Base-by-base conservation (phyloP, 2,888 invertebrate species). In the Leucania comma region DNA sequence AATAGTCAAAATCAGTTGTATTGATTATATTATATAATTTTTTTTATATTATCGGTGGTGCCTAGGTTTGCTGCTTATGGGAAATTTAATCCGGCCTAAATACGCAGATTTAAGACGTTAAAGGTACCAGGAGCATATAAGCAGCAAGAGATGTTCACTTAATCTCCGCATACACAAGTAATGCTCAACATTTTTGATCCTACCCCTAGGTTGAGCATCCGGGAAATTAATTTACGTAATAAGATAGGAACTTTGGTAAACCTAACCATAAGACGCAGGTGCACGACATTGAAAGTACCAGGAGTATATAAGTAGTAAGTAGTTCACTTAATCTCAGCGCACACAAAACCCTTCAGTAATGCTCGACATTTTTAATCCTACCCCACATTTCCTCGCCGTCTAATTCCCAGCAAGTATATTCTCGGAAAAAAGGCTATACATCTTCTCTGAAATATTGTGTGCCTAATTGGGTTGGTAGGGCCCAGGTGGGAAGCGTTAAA, bases 281-380 rank as follows among this genome's bases (percentile, higher is more conserved):
- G 9, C 14, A 24, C 20, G 0, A 20, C 26, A n/a, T 32, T 56
- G n/a, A 46, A 51, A 6, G 10, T 57, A 74, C 73, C 61, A 74
- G 74, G 73, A 61, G 17, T 4, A 32, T 12, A 79, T 51, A 79
- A 3, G 10, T 38, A 26, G 42, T 17, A 29, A 46, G 62, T 72
- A n/a, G 26, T 57, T 46, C n/a, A n/a, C 38, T n/a, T 69, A 48
- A 69, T 77, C 54, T 68, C 48, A 1, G n/a, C 17, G 17, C 38
- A 53, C 20, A 29, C 22, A 35, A 26, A 20, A 26, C 22, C 1
- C 26, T 67, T 50, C 32, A 68, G 50, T 22, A 26, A 17, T 38
- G 22, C 50, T 35, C 42, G 42, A 22, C 42, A 2, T 46, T 53
- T 67, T 42, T 26, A 76, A 53, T 53, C 22, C 22, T 20, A n/a